Conservation (phyloP, 2,797 vertebrate species). For the Alcedo atthis region DNA sequence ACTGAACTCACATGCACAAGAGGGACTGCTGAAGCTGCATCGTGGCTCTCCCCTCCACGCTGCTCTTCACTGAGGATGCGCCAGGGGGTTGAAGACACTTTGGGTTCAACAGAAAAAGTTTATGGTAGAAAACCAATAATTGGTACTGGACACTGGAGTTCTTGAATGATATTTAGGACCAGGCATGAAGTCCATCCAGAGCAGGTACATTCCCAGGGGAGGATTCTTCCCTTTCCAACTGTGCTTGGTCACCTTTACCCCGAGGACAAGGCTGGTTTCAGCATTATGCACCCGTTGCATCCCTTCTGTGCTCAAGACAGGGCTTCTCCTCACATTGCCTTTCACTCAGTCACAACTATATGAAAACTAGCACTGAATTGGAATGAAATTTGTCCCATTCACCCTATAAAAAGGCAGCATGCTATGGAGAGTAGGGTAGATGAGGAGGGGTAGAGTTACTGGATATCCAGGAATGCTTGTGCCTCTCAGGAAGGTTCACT, state of each 20-base stretch:
- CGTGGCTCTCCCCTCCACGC: neutral
- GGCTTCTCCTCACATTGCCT: constrained; percentile 58
- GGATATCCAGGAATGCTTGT: neutral
- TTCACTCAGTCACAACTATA: constrained; percentile 43
- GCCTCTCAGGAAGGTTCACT: constrained; percentile 40
- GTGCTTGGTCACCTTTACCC: neutral
- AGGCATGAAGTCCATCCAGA: neutral
- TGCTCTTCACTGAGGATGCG: neutral
- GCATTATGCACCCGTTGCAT: neutral
- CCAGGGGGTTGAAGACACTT: neutral
- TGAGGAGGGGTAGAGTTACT: neutral
- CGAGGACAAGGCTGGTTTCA: neutral
- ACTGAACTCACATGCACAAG: neutral
- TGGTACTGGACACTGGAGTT: neutral
- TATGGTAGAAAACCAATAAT: neutral
- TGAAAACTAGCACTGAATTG: neutral
- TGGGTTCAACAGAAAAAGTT: neutral
- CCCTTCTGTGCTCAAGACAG: constrained; percentile 24
- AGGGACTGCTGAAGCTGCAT: neutral
- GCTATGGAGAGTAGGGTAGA: neutral
- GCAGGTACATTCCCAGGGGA: constrained; percentile 20
- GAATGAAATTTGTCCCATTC: neutral
- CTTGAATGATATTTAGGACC: neutral
- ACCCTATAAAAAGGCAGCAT: neutral
- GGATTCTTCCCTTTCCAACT: neutral